phyloP scores from a whole-genome alignment of 2,888 invertebrate genomes.

The Pandemis cinnamomeana region DNA sequence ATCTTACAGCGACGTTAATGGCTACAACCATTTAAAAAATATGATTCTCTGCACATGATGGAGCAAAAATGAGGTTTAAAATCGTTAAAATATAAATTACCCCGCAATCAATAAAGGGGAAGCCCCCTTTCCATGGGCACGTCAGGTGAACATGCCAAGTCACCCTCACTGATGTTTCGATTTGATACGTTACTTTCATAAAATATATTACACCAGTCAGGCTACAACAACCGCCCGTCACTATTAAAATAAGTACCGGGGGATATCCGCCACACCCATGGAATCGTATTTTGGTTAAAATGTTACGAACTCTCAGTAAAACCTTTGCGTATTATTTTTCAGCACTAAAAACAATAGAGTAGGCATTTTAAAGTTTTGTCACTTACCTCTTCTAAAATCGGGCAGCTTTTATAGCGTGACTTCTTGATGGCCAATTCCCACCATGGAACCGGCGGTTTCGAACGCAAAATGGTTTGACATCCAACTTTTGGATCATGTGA shows the following conservation, averaged over 20 bases:
- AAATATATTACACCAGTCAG: slow-evolving; percentile 42
- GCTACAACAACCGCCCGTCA: slow-evolving; percentile 47
- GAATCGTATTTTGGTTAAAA: not conserved
- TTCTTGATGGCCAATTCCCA: slow-evolving; percentile 94
- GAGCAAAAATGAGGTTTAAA: not conserved
- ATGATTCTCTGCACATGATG: not conserved
- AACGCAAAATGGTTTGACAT: slow-evolving; percentile 86
- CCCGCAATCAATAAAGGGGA: slow-evolving; percentile 25
- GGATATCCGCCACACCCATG: slow-evolving; percentile 56
- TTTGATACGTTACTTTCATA: slow-evolving; percentile 58
- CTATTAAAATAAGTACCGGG: slow-evolving; percentile 53
- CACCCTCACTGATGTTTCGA: slow-evolving; percentile 56
- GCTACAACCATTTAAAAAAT: not conserved
- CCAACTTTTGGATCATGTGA: slow-evolving; percentile 87
- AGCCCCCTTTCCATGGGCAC: slow-evolving; percentile 50
- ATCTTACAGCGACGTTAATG: not conserved
- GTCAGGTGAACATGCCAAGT: slow-evolving; percentile 67
- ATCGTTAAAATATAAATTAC: slow-evolving; percentile 6
- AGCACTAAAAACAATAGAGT: too few relatives aligned
- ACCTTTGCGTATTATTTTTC: not conserved
- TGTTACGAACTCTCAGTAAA: not conserved
- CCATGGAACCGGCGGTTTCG: slow-evolving; percentile 92
- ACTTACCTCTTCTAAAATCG: slow-evolving; percentile 88
- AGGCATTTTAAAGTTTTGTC: too few relatives aligned
- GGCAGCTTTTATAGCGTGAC: slow-evolving; percentile 92